phyloP scores from a whole-genome alignment of 2,113 vertebrate species.

The Sialia sialis region DNA sequence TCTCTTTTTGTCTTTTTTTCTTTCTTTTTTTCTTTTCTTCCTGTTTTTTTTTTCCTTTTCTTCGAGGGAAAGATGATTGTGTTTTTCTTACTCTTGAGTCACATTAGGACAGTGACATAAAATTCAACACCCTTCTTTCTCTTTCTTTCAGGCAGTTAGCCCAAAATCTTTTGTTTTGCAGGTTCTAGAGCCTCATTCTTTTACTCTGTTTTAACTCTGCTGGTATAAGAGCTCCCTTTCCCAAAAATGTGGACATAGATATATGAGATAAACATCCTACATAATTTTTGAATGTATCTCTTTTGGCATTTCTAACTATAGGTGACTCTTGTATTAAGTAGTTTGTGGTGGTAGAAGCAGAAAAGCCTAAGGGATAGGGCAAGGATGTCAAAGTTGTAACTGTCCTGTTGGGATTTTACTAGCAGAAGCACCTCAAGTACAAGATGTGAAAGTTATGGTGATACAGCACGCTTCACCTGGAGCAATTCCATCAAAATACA shows the following conservation, averaged over 20 bases:
- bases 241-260: neutral
- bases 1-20: rapidly evolving
- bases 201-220: neutral
- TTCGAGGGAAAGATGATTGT: neutral
- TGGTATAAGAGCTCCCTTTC: neutral
- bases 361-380: neutral
- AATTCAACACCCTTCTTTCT: neutral
- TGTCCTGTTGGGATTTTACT: neutral
- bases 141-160: neutral
- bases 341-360: neutral
- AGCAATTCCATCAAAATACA: neutral
- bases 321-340: neutral
- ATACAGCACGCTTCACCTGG: neutral
- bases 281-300: neutral
- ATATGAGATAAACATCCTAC: neutral
- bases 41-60: neutral
- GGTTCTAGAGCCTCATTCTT: neutral
- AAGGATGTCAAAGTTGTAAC: neutral
- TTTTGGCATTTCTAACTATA: neutral
- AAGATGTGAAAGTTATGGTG: neutral
- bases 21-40: neutral
- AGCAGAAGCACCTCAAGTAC: neutral
- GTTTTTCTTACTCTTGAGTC: neutral
- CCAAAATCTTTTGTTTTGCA: neutral
- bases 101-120: neutral